Evolutionary conservation across 2,113 vertebrate genomes (phyloP).

Genomic region (Romanogobio albipinnatus): DNA sequence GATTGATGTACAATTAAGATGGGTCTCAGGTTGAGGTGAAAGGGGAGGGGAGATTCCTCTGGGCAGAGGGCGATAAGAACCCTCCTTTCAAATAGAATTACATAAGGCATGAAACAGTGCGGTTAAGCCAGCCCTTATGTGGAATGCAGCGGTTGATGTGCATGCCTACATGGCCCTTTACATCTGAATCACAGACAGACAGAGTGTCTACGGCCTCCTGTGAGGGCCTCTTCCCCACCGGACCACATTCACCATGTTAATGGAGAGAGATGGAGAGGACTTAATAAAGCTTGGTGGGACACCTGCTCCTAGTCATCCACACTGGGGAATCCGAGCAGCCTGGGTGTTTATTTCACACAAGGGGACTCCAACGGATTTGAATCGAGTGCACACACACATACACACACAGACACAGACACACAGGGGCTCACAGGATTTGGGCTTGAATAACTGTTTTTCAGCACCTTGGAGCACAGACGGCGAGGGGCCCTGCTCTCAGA

Average conservation of each 20-base stretch:
- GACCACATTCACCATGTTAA: slow-evolving; percentile 48
- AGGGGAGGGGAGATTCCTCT: slow-evolving; percentile 10
- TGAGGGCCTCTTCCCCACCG: slow-evolving; percentile 44
- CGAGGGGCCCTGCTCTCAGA: slow-evolving; percentile 53
- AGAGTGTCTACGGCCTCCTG: slow-evolving; percentile 47
- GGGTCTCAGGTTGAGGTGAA: slow-evolving; percentile 8
- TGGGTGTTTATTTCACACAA: slow-evolving; percentile 57
- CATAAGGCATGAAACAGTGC: slow-evolving; percentile 30
- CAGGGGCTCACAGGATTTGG: slow-evolving; percentile 48
- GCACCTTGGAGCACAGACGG: slow-evolving; percentile 56
- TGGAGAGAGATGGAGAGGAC: slow-evolving; percentile 49
- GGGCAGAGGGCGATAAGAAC: slow-evolving; percentile 12
- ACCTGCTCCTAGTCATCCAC: slow-evolving; percentile 58
- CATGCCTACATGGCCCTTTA: slow-evolving; percentile 16
- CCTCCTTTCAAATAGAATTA: slow-evolving; percentile 24
- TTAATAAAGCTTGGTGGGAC: slow-evolving; percentile 61
- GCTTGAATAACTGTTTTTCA: slow-evolving; percentile 61
- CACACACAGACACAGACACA: slow-evolving; percentile 1
- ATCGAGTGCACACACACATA: slow-evolving; percentile 12
- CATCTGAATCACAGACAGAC: slow-evolving; percentile 47
- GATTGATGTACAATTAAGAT: slow-evolving; percentile 25
- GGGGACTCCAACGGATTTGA: slow-evolving; percentile 53
- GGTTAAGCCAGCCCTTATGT: slow-evolving; percentile 33
- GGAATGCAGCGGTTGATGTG: slow-evolving; percentile 30
- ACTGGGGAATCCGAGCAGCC: slow-evolving; percentile 51